phyloP scores from a whole-genome alignment of 1,140 invertebrate species.

The Anagrus nilaparvatae region DNA sequence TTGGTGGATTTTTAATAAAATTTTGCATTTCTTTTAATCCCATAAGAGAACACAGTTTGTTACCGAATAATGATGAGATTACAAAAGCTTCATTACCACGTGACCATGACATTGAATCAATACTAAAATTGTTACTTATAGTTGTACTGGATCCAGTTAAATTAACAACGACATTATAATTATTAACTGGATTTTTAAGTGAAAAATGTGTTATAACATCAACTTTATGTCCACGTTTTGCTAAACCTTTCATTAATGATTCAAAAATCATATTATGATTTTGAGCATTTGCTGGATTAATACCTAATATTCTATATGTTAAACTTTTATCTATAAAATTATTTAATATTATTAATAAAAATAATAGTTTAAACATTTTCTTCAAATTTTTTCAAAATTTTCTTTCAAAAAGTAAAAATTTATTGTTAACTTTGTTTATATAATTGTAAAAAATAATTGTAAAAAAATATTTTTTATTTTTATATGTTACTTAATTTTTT shows the following conservation, averaged over 20 bases:
- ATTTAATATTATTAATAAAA: too few species aligned
- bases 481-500: too few species aligned
- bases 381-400: too few species aligned
- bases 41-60: neutral
- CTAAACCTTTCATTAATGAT: constrained; percentile 27
- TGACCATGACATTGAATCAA: constrained; percentile 3
- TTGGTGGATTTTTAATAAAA: constrained; percentile 2
- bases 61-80: neutral
- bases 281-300: constrained; percentile 25
- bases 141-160: constrained; percentile 1
- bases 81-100: constrained; percentile 2
- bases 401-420: too few species aligned
- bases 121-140: neutral
- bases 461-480: too few species aligned
- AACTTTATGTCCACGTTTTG: constrained; percentile 31
- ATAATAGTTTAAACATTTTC: too few species aligned
- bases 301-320: constrained; percentile 20
- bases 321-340: too few species aligned
- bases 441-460: too few species aligned
- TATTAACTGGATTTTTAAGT: constrained; percentile 3
- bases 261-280: constrained; percentile 33
- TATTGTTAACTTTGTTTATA: too few species aligned
- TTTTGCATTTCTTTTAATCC: neutral
- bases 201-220: constrained; percentile 22
- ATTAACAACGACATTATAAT: constrained; percentile 17